phyloP scores from a whole-genome alignment of 2,797 vertebrate species.

The Clarias platycephalus region DNA sequence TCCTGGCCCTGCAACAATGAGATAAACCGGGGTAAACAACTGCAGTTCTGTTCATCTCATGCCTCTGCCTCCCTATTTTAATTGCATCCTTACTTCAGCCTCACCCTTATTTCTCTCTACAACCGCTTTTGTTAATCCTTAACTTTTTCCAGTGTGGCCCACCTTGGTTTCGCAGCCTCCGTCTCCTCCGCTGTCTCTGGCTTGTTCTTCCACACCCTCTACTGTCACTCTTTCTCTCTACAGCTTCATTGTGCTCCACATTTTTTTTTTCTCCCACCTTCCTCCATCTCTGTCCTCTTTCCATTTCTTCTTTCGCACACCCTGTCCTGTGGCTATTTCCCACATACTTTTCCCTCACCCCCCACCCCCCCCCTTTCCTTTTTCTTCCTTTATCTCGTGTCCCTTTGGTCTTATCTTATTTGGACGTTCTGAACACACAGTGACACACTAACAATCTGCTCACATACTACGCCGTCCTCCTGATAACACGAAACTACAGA shows the following conservation, averaged over 20 bases:
- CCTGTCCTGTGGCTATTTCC: background rate
- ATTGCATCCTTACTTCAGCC: background rate
- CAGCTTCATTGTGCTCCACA: constrained; percentile 9
- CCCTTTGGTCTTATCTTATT: constrained; percentile 61
- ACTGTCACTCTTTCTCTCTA: constrained; percentile 25
- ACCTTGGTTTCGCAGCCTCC: constrained; percentile 7
- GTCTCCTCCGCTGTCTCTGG: background rate
- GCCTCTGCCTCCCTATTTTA: constrained; percentile 22
- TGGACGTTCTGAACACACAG: constrained; percentile 65
- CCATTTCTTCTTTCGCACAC: background rate
- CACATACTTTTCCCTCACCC: background rate
- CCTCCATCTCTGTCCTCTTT: background rate
- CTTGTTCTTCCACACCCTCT: constrained; percentile 34
- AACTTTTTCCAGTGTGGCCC: background rate
- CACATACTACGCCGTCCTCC: constrained; percentile 32
- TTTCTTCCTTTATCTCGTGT: constrained; percentile 29
- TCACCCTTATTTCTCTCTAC: constrained; percentile 10
- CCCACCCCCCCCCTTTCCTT: background rate
- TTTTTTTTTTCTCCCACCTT: background rate
- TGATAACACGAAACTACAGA: constrained; percentile 26
- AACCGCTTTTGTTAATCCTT: constrained; percentile 31
- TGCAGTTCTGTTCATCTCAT: constrained; percentile 6
- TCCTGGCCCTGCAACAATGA: constrained; percentile 24
- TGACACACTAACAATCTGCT: constrained; percentile 59
- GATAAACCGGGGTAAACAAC: constrained; percentile 64